These are phyloP conservation scores for Tachina fera DNA, from an alignment of 2,888 invertebrate species.

Conservation along the genomic window DNA sequence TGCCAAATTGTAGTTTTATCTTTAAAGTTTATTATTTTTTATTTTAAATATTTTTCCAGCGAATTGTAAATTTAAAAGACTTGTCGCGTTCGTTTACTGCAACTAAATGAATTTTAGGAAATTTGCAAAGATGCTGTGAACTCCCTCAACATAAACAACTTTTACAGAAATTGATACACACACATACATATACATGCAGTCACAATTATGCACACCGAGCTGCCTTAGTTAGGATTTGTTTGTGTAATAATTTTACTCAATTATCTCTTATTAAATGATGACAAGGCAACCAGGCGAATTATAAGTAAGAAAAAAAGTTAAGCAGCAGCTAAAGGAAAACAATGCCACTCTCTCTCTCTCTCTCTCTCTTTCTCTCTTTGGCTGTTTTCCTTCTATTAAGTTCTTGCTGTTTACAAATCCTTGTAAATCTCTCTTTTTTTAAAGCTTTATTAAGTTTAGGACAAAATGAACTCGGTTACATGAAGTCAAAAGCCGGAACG, in stretches of 20 bases:
- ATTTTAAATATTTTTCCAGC: constrained; percentile 12
- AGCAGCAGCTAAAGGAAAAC: constrained; percentile 10
- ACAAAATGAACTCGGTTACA: constrained; percentile 23
- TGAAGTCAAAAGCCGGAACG: background rate
- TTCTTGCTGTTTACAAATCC: background rate
- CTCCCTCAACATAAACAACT: constrained; percentile 68
- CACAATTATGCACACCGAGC: constrained; percentile 12
- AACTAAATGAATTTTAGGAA: constrained; percentile 79
- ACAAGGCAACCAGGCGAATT: constrained; percentile 48
- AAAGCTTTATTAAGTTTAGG: constrained; percentile 30
- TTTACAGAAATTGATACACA: background rate
- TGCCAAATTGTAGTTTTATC: background rate
- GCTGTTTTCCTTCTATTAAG: background rate
- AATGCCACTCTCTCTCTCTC: background rate
- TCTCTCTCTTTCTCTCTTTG: background rate
- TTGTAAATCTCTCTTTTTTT: background rate
- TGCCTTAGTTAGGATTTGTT: constrained; percentile 40
- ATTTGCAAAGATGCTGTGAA: constrained; percentile 78
- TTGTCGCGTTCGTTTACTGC: constrained; percentile 79
- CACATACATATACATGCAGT: background rate
- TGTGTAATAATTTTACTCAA: constrained; percentile 68
- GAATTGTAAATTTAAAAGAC: constrained; percentile 67
- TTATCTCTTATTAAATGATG: constrained; percentile 70
- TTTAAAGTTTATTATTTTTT: background rate
- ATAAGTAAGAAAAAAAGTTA: background rate